Base-by-base conservation (phyloP, 1,140 invertebrate species). In the Tachypleus tridentatus region DNA sequence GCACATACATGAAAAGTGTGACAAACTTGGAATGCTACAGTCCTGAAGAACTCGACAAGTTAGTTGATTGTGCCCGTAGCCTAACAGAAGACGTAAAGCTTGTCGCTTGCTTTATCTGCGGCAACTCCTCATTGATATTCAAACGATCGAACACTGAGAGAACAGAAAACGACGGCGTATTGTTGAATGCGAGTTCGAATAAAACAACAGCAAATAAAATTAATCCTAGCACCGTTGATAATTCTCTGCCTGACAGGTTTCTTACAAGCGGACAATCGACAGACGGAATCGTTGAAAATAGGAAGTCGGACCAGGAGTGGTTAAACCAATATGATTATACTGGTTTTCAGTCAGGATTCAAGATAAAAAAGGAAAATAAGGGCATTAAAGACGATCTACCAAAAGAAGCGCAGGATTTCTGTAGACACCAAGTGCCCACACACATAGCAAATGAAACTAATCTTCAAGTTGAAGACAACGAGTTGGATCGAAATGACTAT, bases 311-410 rank as follows among this genome's bases (percentile, higher is more conserved):
- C 29, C 29, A 29, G 29, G 2, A 29, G 29, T 29, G 29, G 29
- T 69, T 84, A 5, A 88, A 91, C 68, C 91, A 95, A 73, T 93
- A 93, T 75, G 92, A 95, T 76, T 95, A 95, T 75, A 91, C 94
- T 11, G 87, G 88, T 73, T 78, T 94, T 49, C 88, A 93, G 74
- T 86, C 89, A 1, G 85, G 86, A 70, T 84, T 89, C 62, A 81
- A 81, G 47, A 81, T 85, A 1, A 82, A 84, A 6, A 83, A 85
- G 61, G 84, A 87, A 70, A 82, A 88, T 71, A 61, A 86, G 49
- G 85, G 87, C 71, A 81, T 89, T 1, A 80, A 86, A 11, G 84
- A 86, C 54, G 80, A 82, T 8, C 74, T 90, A 59, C 86, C 87
- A 0, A 82, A 83, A 70, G 84, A 87, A 73, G 76, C 90, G n/a